Percentiles rank a stretch among this genome's conserved stretches.
Evolutionary conservation across 1,140 invertebrate species (phyloP).

Genomic region (Asbolus verrucosus): DNA sequence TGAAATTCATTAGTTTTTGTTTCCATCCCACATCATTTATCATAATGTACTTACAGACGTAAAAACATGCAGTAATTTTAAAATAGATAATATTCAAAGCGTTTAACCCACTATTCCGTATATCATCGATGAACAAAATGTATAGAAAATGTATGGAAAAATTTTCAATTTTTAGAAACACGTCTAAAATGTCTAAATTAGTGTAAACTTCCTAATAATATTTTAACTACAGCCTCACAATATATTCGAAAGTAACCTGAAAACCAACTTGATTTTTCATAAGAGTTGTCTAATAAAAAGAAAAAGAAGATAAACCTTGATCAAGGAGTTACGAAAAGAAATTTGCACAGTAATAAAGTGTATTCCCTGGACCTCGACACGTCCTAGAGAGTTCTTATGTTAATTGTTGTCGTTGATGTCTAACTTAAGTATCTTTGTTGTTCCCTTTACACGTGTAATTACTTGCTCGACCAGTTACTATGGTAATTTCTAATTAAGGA

Average conservation of each 20-base stretch:
- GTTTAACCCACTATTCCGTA: slow-evolving; percentile 10
- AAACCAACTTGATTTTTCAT: background rate
- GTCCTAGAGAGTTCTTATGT: slow-evolving; percentile 27
- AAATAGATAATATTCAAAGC: slow-evolving; percentile 12
- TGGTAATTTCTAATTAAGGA: slow-evolving; percentile 47
- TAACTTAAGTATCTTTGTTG: slow-evolving; percentile 42
- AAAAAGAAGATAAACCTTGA: background rate
- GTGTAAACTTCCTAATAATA: too few species aligned
- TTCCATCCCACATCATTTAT: background rate
- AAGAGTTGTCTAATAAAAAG: background rate
- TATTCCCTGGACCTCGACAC: slow-evolving; percentile 36
- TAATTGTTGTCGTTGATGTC: slow-evolving; percentile 45
- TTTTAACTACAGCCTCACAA: background rate
- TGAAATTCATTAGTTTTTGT: slow-evolving; percentile 27
- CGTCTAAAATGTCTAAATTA: too few species aligned
- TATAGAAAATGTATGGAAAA: background rate
- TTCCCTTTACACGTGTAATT: slow-evolving; percentile 36
- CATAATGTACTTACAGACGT: slow-evolving; percentile 5
- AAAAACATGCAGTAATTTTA: background rate
- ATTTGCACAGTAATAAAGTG: slow-evolving; percentile 27
- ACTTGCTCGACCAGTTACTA: slow-evolving; percentile 44
- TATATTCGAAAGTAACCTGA: background rate
- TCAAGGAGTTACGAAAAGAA: slow-evolving; percentile 3
- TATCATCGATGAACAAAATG: background rate
- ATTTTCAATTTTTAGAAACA: too few species aligned